These are phyloP conservation scores for Puntigrus tetrazona DNA, from an alignment of 2,113 vertebrate genomes.

Conservation along the genomic window DNA sequence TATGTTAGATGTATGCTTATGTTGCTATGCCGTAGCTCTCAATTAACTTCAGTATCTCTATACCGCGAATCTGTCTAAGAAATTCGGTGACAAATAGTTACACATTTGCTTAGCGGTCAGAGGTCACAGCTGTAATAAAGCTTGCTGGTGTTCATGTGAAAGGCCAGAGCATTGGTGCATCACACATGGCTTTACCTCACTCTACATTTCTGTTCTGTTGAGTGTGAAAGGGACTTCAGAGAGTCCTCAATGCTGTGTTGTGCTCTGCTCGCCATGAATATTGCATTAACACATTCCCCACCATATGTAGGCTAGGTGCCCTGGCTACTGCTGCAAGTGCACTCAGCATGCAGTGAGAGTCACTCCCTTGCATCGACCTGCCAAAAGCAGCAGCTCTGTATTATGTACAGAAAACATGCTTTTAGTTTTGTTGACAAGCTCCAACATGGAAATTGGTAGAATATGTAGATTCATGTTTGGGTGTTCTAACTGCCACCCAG, in stretches of 20 bases:
- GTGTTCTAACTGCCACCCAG: neutral
- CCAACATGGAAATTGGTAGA: neutral
- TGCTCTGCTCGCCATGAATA: slow-evolving; percentile 75
- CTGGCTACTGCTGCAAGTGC: slow-evolving; percentile 38
- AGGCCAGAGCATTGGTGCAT: slow-evolving; percentile 26
- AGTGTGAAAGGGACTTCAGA: slow-evolving; percentile 51
- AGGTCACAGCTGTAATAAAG: slow-evolving; percentile 34
- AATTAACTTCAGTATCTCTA: neutral
- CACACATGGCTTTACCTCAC: slow-evolving; percentile 38
- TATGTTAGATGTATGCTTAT: neutral
- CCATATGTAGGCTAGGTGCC: slow-evolving; percentile 37
- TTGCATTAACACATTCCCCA: slow-evolving; percentile 70
- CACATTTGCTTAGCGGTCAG: slow-evolving; percentile 15
- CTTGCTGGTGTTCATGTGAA: slow-evolving; percentile 39
- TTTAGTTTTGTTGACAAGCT: neutral
- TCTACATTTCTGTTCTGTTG: slow-evolving; percentile 46
- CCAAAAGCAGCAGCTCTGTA: slow-evolving; percentile 42
- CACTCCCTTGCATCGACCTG: slow-evolving; percentile 37
- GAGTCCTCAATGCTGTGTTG: slow-evolving; percentile 70
- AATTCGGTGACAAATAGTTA: slow-evolving; percentile 43
- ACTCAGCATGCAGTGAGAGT: slow-evolving; percentile 25
- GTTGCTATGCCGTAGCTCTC: neutral
- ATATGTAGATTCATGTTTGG: neutral
- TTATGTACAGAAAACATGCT: slow-evolving; percentile 18
- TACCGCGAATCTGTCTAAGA: neutral